Base-by-base conservation (phyloP, 2,113 vertebrate genomes). In the Nicator chloris region DNA sequence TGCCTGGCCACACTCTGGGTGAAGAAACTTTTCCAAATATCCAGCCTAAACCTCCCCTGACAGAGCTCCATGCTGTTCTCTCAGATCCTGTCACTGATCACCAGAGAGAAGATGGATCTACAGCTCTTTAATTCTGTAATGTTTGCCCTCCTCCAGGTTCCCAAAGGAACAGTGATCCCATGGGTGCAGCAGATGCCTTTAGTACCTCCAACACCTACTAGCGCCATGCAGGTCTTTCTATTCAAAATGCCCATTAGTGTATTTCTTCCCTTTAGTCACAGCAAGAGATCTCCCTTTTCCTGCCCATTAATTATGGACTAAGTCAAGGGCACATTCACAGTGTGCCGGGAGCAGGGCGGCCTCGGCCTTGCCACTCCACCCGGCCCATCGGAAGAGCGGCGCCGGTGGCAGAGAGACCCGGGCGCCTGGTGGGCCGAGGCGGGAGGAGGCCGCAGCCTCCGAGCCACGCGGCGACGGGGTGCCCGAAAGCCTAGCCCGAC, bases 191-290 rank as follows among this genome's bases (percentile, higher is more conserved):
- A 84, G 15, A 11, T 1, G 3, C 5, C 30, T 39, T 47, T 9
- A 65, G n/a, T 2, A 42, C 6, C 37, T 69, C n/a, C 16, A 11
- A 30, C 15, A 44, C 6, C 16, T 6, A 8, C n/a, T 30, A 49
- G 9, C 5, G 3, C 14, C 16, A 45, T 0, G 2, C 11, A 28
- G 9, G 5, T 8, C 11, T 3, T 85, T 44, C 65, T 39, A 44
- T 30, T 57, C 49, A 64, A 75, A 54, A 77, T 21, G 22, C 15
- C 26, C 31, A 44, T 0, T 7, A 6, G 15, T 9, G 28, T 35
- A 24, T 49, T 45, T 45, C 56, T 33, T 11, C 6, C 30, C 47
- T 9, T 14, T 4, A 35, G 16, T 21, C 14, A 68, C 27, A 60
- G 33, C n/a, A 61, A n/a, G 28, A 54, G 37, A 35, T 21, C 47